phyloP scores from a whole-genome alignment of 2,113 vertebrate genomes.

The Ovis aries region ARS-UI_Ramb_v3.0 NC_056068.1:80405501-80406000 shows the following conservation, averaged over 20 bases:
- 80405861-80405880: not conserved
- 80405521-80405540: too few relatives aligned
- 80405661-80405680: too few relatives aligned
- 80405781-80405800: not conserved
- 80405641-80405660: too few relatives aligned
- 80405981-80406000: not conserved
- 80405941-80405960: not conserved
- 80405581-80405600: too few relatives aligned
- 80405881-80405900: not conserved
- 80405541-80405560: rapidly evolving
- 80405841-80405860: too few relatives aligned
- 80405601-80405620: too few relatives aligned
- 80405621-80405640: too few relatives aligned
- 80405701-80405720: not conserved
- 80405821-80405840: too few relatives aligned
- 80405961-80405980: not conserved
- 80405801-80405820: not conserved
- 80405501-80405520: too few relatives aligned
- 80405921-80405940: not conserved
- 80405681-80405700: too few relatives aligned
- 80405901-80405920: not conserved
- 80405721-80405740: not conserved
- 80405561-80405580: too few relatives aligned
- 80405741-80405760: not conserved
- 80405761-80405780: not conserved